phyloP scores from a whole-genome alignment of 2,888 invertebrate species.

The Cataglyphis rosenhaueri region DNA sequence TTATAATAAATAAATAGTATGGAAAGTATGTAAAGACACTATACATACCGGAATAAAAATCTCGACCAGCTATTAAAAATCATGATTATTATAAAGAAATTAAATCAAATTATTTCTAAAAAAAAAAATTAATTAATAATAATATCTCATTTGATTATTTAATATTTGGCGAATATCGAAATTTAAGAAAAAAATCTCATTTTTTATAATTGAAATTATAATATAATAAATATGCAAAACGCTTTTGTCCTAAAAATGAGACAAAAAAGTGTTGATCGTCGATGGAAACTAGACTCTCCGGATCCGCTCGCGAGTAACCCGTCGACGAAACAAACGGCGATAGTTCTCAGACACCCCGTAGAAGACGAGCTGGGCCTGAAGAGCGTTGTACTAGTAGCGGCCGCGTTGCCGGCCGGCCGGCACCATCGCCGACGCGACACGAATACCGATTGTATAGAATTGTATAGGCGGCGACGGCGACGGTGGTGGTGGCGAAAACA shows the following conservation, averaged over 20 bases:
- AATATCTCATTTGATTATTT: not conserved
- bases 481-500: slow-evolving; percentile 74
- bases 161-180: not conserved
- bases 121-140: not conserved
- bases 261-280: not conserved
- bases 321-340: not conserved
- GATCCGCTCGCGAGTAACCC: not conserved
- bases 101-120: not conserved
- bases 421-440: slow-evolving; percentile 49
- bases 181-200: not conserved
- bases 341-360: slow-evolving; percentile 21
- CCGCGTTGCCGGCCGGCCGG: slow-evolving; percentile 54
- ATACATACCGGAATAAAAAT: not conserved
- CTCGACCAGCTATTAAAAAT: not conserved
- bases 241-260: not conserved
- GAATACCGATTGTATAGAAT: slow-evolving; percentile 60
- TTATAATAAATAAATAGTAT: not conserved
- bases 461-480: slow-evolving; percentile 61
- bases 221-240: not conserved
- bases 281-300: not conserved
- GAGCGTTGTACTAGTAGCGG: slow-evolving; percentile 31
- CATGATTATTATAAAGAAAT: not conserved
- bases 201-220: not conserved
- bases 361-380: slow-evolving; percentile 7
- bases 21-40: not conserved